These are phyloP conservation scores for Aethina tumida DNA, from an alignment of 1,140 invertebrate species.

Conservation along the genomic window DNA sequence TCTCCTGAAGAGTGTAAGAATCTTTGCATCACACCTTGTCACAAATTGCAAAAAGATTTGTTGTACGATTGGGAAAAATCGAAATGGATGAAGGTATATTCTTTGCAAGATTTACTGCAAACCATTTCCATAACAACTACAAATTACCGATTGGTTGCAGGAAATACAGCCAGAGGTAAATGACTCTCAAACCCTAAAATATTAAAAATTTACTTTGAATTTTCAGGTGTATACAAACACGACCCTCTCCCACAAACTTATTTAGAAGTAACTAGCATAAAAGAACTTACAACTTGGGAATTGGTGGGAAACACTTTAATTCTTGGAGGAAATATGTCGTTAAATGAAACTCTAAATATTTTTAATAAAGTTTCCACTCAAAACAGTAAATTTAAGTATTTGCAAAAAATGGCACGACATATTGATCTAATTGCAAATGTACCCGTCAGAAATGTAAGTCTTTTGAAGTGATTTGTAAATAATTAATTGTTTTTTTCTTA, in stretches of 20 bases:
- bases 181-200: no score
- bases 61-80: constrained; percentile 10
- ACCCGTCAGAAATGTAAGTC: constrained; percentile 57
- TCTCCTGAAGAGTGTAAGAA: constrained; percentile 51
- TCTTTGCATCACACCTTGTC: constrained; percentile 9
- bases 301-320: constrained; percentile 41
- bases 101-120: constrained; percentile 15
- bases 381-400: constrained; percentile 42
- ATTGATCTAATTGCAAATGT: constrained; percentile 57
- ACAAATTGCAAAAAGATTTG: constrained; percentile 2
- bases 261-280: constrained; percentile 61
- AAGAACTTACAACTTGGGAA: constrained; percentile 45
- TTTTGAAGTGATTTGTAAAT: background rate
- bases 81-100: constrained; percentile 19
- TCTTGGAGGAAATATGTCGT: constrained; percentile 53
- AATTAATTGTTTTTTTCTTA: constrained; percentile 26
- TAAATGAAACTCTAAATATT: constrained; percentile 52
- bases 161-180: constrained; percentile 60
- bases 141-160: constrained; percentile 52
- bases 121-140: constrained; percentile 21
- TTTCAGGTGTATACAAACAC: constrained; percentile 50
- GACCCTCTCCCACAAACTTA: constrained; percentile 44
- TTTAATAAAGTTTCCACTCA: constrained; percentile 39
- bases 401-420: constrained; percentile 47
- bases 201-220: no score